Conservation (phyloP, 1,140 invertebrate species). For the Scaptomyza pallida region DNA sequence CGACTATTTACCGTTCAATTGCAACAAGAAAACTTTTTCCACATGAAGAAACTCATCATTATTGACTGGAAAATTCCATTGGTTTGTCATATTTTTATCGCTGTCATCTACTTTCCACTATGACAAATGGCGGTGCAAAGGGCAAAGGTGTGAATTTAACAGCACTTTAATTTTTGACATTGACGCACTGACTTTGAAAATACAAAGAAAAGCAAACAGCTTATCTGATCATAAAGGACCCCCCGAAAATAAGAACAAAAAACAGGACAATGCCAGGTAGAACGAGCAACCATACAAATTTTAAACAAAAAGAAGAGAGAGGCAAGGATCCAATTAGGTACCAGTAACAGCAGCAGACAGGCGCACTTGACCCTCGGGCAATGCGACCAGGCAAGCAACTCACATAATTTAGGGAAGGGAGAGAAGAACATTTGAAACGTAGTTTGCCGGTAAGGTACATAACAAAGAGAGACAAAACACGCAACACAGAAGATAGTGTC, state of each 20-base stretch:
- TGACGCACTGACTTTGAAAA: conserved; percentile 12
- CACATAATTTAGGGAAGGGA: conserved; percentile 3
- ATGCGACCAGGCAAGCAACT: conserved; percentile 8
- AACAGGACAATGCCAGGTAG: conserved; percentile 16
- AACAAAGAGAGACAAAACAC: conserved; percentile 22
- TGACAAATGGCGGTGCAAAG: conserved; percentile 11
- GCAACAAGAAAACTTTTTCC: too few species aligned
- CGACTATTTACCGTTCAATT: too few species aligned
- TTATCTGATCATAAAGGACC: conserved; percentile 36
- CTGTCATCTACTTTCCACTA: not conserved
- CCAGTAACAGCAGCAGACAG: conserved; percentile 8
- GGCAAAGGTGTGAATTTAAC: conserved; percentile 13
- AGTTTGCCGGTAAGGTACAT: conserved; percentile 35
- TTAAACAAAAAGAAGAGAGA: conserved; percentile 20
- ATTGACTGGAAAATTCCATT: too few species aligned
- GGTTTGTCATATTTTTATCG: too few species aligned
- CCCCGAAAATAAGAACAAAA: not conserved
- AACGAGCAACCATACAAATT: conserved; percentile 39
- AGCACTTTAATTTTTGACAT: conserved; percentile 19
- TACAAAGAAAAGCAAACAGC: conserved; percentile 21
- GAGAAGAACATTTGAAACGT: conserved; percentile 28
- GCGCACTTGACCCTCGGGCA: conserved; percentile 47
- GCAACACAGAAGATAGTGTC: conserved; percentile 35
- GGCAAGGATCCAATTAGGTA: conserved; percentile 36
- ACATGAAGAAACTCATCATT: too few species aligned